Base-by-base conservation (phyloP, 2,113 vertebrate genomes). In the Pelecanoides urinatrix region DNA sequence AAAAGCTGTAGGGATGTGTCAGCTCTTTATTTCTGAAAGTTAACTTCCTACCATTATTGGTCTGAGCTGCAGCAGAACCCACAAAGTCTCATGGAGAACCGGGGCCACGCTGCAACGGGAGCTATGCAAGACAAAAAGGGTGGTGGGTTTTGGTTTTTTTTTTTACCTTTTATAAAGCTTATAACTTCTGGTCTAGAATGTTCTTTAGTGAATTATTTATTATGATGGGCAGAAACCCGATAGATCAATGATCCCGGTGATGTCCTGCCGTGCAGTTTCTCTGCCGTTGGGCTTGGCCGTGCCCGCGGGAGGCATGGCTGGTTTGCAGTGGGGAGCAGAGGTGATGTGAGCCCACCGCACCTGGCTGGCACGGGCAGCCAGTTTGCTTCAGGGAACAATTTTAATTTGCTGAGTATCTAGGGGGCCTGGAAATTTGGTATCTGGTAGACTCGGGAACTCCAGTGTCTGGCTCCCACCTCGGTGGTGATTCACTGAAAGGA, bases 81-180 rank as follows among this genome's bases (percentile, higher is more conserved):
- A 10, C 2, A 2, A 36, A 49, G 15, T 16, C 22, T 58, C 3
- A 0, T 4, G 42, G 3, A 3, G 82, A 85, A 23, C 34, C 0
- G 6, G 42, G 38, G 23, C n/a, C 25, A 4, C 7, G 4, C 22
- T 27, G 45, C 7, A 40, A 3, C 4, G 7, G 34, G 15, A 42
- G 27, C 27, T 26, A 7, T 3, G 5, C 32, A 25, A 21, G 45
- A 53, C 29, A 40, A 58, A 62, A 66, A 40, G 23, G 13, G 6
- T 8, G 6, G 6, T 0, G 0, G 26, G 12, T 14, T 29, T 0
- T 0, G 26, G 12, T 14, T 29, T 17, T 32, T 55, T 26, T 27
- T 73, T 40, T 40, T 40, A 40, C 40, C 45, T 72, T 85, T 49
- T 45, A 10, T 26, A 36, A 62, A 76, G 25, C 34, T n/a, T 59